phyloP scores from a whole-genome alignment of 2,888 invertebrate species.

The Eurois occulta region DNA sequence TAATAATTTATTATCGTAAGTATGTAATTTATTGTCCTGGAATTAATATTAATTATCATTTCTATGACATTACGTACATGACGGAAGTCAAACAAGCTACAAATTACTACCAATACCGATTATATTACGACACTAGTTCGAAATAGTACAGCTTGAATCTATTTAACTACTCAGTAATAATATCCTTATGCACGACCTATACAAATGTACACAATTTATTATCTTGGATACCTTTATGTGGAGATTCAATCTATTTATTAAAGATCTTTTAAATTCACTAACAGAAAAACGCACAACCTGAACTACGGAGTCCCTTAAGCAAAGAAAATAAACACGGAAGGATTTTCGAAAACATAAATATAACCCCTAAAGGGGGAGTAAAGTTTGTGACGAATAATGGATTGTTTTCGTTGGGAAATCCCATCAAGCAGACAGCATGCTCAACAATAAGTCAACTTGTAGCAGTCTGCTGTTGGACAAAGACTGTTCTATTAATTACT shows the following conservation, averaged over 20 bases:
- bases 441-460: background rate
- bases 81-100: slow-evolving; percentile 11
- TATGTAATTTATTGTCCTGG: slow-evolving; percentile 9
- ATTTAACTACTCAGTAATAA: background rate
- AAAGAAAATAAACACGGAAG: too few relatives aligned
- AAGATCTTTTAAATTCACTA: background rate
- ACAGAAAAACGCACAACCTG: background rate
- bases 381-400: background rate
- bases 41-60: slow-evolving; percentile 16
- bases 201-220: background rate
- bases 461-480: background rate
- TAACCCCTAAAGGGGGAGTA: background rate
- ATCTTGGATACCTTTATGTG: background rate
- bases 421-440: background rate
- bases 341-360: background rate
- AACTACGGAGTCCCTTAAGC: background rate
- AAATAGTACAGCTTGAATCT: background rate
- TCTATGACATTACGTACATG: slow-evolving; percentile 17
- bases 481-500: background rate
- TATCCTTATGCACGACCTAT: background rate
- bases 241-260: background rate
- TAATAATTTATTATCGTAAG: background rate
- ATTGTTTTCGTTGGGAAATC: background rate
- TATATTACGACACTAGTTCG: background rate
- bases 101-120: background rate